Percentiles rank a stretch among this genome's conserved stretches.
These are phyloP conservation scores for Anoura caudifer DNA, from an alignment of 2,113 vertebrate genomes.

Conservation along the genomic window DNA sequence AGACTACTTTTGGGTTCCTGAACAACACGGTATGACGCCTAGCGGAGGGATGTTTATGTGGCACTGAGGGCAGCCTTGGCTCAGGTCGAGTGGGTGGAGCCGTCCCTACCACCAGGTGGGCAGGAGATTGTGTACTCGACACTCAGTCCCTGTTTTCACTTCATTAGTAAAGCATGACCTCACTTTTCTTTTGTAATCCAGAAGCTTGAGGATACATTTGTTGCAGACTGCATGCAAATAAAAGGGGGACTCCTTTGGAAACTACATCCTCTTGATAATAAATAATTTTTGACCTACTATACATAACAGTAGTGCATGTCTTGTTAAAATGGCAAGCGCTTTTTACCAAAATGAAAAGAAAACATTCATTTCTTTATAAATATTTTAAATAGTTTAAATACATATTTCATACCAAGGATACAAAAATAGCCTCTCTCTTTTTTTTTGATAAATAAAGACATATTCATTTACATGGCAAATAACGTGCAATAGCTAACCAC, in stretches of 20 bases:
- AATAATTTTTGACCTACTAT: slow-evolving; percentile 81
- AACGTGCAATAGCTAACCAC: slow-evolving; percentile 83
- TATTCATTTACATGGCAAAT: slow-evolving; percentile 88
- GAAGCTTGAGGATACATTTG: slow-evolving; percentile 79
- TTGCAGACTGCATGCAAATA: slow-evolving; percentile 83
- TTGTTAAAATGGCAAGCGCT: slow-evolving; percentile 83
- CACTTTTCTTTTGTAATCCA: slow-evolving; percentile 76
- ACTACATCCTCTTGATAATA: slow-evolving; percentile 78
- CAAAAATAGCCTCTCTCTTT: slow-evolving; percentile 85
- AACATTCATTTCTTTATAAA: slow-evolving; percentile 85
- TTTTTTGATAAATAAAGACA: slow-evolving; percentile 84
- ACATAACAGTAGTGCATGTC: slow-evolving; percentile 79
- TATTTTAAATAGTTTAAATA: slow-evolving; percentile 85
- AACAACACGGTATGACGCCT: not conserved
- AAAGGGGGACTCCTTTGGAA: slow-evolving; percentile 76
- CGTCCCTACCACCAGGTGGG: not conserved
- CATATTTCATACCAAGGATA: slow-evolving; percentile 86
- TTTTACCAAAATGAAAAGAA: slow-evolving; percentile 83
- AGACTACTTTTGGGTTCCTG: not conserved
- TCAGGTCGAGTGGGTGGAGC: not conserved
- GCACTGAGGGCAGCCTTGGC: not conserved
- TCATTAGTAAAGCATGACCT: slow-evolving; percentile 78
- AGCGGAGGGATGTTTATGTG: not conserved
- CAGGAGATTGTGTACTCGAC: slow-evolving; percentile 26
- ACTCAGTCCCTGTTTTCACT: slow-evolving; percentile 61